Percentiles rank a stretch among this genome's conserved stretches.
These are phyloP conservation scores for Muricea muricata DNA, from an alignment of 92 coral and sea anemone species.

Conservation along the genomic window DNA sequence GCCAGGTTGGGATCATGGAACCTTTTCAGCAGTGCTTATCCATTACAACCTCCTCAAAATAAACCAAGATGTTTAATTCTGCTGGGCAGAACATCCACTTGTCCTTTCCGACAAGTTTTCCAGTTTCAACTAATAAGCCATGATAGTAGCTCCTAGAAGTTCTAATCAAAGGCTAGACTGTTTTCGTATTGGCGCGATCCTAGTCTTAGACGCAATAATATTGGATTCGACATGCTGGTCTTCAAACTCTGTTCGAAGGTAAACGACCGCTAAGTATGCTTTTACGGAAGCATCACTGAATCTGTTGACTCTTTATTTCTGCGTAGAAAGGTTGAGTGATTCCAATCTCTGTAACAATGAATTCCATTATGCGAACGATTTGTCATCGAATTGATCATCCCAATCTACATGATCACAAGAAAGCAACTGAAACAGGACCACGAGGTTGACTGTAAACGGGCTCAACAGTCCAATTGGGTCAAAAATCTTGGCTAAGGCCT, in stretches of 20 bases:
- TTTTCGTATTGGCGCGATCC: conserved; percentile 32
- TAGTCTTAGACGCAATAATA: conserved; percentile 11
- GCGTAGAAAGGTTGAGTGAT: too few relatives aligned
- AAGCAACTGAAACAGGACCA: conserved; percentile 51
- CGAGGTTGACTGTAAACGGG: conserved; percentile 51
- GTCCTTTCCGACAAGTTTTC: not conserved
- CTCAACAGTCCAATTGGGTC: conserved; percentile 68
- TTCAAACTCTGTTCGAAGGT: conserved; percentile 36
- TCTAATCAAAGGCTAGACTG: conserved; percentile 38
- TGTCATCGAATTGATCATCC: too few relatives aligned
- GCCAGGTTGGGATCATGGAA: not conserved
- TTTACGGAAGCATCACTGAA: too few relatives aligned
- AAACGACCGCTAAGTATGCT: too few relatives aligned
- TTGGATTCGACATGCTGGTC: not conserved
- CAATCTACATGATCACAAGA: conserved; percentile 36
- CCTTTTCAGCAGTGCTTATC: not conserved
- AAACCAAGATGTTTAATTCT: not conserved
- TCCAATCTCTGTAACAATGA: too few relatives aligned
- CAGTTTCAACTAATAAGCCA: not conserved
- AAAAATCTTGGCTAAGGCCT: conserved; percentile 63
- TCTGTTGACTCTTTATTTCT: too few relatives aligned
- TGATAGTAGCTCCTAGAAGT: conserved; percentile 29
- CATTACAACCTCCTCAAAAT: not conserved
- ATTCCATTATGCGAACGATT: too few relatives aligned
- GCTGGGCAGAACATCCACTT: conserved; percentile 12